Evolutionary conservation across 2,888 invertebrate species (phyloP), one percentile per base, ranked within the genome.

Genomic region (Horisme vitalbata): DNA sequence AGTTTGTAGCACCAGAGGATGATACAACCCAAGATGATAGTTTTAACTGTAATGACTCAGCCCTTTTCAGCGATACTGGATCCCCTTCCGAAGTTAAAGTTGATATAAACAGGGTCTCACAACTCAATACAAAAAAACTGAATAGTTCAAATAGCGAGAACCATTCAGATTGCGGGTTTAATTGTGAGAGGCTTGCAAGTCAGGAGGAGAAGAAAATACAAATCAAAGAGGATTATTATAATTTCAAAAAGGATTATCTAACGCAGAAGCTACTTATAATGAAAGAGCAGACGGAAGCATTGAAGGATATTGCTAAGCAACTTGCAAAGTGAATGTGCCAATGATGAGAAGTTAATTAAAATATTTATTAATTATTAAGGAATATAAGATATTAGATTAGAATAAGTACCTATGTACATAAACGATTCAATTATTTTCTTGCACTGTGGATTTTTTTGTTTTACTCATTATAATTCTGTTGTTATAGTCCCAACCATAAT

Each of bases 241-340:
- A 71, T 53, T 88, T 85, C 51, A 86, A 81, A 64, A 87, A 86
- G 54, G 82, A 85, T 48, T 88, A 88, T 66, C 71, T 87, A 21
- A 78, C 61, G 48, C 80, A 88, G 52, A 88, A 88, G 53, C 63
- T 88, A 36, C 68, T 76, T 52, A 35, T 85, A 23, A 61, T 88
- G 48, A 83, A 77, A 49, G 83, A 84, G 57, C 88, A 87, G 52
- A 83, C 83, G 2, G 85, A 85, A 52, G 87, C 88, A n/a, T 61
- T 88, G 7, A 83, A 82, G 62, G 71, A 62, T 57, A 87, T 88
- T 59, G 87, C 87, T 28, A 78, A 68, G 53, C 81, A 80, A 61
- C 69, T 86, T n/a, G 59, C 71, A 32, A 71, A 72, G 48, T 75
- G 20, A 46, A 34, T 34, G 6, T 26, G 3, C 8, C n/a, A 12